Evolutionary conservation across 2,888 invertebrate genomes (phyloP), one percentile per base, ranked within the genome.

Genomic region (Pedicia rivosa): DNA sequence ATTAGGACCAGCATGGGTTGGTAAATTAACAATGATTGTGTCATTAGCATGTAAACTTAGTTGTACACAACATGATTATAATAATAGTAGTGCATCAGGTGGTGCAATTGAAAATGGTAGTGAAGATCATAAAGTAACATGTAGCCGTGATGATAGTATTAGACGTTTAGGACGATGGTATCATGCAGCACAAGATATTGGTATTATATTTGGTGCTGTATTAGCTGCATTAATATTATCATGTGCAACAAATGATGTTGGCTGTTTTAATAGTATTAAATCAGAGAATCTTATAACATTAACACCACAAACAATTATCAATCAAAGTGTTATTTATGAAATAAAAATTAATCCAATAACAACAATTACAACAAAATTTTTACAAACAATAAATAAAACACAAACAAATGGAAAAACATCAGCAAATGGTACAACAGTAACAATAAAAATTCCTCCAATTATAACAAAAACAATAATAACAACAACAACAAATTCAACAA

Each of bases 111-210:
- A 35, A 12, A 35, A 58, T 32, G 47, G 52, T 9, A 38, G 53
- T 39, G 62, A 61, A 36, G 60, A 62, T 40, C 57, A 61, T 44
- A 57, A 56, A 40, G 48, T 57, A 17, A 55, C 55, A 38, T 61
- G 62, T 37, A 59, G 57, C 46, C 53, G 60, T 12, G 60, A 61
- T 39, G 55, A 59, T 43, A 59, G 57, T 43, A 56, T 71, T 25
- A 53, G 69, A 12, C 62, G 69, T 7, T 50, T 69, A 28, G 66
- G 67, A 1, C 56, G 71, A 36, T 66, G 66, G 42, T 64, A 69
- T 43, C 67, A 68, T 46, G 66, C 63, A 2, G 62, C 69, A 1
- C 68, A 71, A 46, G 70, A 72, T 48, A 51, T 70, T 36, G 72
- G 72, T 4, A 52, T 72, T 4, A 68, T 71, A 10, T 24, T 68